A percentile compares a stretch with the other conserved stretches of the same genome.
phyloP scores from a whole-genome alignment of 2,888 invertebrate species.

The Sphaerophoria taeniata region DNA sequence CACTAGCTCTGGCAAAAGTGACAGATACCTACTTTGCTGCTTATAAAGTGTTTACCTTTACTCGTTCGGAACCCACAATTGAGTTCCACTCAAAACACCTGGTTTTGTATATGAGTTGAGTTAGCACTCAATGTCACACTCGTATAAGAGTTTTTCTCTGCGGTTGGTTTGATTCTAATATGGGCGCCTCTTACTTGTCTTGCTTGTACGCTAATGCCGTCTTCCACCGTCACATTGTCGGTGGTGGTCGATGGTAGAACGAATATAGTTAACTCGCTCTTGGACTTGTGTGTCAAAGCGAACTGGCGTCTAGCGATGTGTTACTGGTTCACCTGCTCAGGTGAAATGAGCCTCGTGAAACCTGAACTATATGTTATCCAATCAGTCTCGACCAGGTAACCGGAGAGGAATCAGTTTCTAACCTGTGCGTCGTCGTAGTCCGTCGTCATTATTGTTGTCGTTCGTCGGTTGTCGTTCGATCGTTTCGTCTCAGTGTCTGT shows the following conservation, averaged over 20 bases:
- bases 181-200: constrained; percentile 44
- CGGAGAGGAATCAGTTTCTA: constrained; percentile 80
- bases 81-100: background rate
- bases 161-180: constrained; percentile 52
- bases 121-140: constrained; percentile 41
- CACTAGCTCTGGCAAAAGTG: constrained; percentile 37
- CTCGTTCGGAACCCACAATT: background rate
- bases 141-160: constrained; percentile 67
- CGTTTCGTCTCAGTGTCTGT: constrained; percentile 53
- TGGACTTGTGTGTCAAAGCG: constrained; percentile 59
- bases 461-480: constrained; percentile 22
- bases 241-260: background rate
- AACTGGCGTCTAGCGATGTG: constrained; percentile 52
- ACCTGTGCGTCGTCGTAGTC: constrained; percentile 40
- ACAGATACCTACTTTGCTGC: constrained; percentile 44
- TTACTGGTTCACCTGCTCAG: constrained; percentile 74
- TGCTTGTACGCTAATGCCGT: background rate
- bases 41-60: constrained; percentile 42
- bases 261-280: constrained; percentile 40
- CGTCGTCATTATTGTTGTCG: constrained; percentile 50
- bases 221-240: background rate
- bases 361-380: constrained; percentile 82
- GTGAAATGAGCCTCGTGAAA: constrained; percentile 80
- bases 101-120: constrained; percentile 47
- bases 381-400: constrained; percentile 83